phyloP scores from a whole-genome alignment of 1,140 invertebrate genomes.

The Trachymyrmex cornetzi region DNA sequence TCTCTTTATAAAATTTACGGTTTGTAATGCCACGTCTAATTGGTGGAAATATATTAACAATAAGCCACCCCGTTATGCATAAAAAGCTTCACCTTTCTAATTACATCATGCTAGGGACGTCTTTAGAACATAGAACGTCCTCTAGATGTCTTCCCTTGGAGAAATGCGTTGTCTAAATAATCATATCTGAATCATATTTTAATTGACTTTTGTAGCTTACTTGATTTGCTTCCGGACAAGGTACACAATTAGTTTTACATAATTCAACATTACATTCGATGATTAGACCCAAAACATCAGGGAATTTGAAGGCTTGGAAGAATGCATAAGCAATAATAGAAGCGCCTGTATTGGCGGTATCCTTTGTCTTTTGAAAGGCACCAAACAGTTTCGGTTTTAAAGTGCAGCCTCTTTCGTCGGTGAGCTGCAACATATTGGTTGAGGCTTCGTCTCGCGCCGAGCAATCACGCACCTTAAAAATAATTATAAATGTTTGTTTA shows the following conservation, averaged over 20 bases:
- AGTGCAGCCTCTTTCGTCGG: constrained; percentile 93
- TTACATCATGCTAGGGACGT: too few species aligned
- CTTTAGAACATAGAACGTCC: too few species aligned
- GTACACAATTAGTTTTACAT: constrained; percentile 93
- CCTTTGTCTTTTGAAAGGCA: constrained; percentile 92
- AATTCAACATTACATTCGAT: constrained; percentile 95
- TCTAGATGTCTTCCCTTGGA: too few species aligned
- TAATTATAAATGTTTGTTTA: not conserved
- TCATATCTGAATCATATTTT: not conserved
- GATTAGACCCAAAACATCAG: constrained; percentile 94
- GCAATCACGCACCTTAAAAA: constrained; percentile 90
- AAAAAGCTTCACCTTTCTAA: too few species aligned
- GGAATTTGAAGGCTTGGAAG: constrained; percentile 96
- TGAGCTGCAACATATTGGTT: constrained; percentile 90
- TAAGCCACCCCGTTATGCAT: too few species aligned
- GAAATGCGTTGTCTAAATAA: too few species aligned
- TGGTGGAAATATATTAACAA: too few species aligned
- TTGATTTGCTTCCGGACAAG: constrained; percentile 90
- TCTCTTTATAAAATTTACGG: too few species aligned
- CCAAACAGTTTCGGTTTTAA: constrained; percentile 94
- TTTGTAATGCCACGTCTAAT: too few species aligned
- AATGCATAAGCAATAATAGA: constrained; percentile 93
- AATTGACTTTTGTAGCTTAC: constrained; percentile 66
- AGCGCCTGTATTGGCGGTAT: constrained; percentile 91
- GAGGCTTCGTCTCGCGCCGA: constrained; percentile 90